These are phyloP conservation scores for Danaus melanippus DNA, from an alignment of 1,140 invertebrate genomes.

Conservation along the genomic window DNA sequence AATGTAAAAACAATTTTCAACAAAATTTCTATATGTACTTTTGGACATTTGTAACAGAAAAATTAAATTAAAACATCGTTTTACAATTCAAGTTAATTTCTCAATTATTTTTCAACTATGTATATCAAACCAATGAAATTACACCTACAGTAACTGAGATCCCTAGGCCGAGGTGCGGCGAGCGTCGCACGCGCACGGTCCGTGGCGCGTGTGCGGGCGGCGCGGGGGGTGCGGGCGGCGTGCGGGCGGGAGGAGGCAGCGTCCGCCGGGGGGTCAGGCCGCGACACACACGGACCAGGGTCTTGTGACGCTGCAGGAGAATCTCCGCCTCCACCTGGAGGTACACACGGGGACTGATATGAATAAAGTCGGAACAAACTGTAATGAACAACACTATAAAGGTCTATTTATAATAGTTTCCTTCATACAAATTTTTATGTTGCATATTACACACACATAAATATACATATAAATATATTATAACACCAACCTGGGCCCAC, in stretches of 20 bases:
- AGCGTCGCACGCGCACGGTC: conserved; percentile 76
- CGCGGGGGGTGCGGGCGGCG: conserved; percentile 43
- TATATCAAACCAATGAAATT: background rate
- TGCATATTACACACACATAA: too few relatives aligned
- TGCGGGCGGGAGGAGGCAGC: conserved; percentile 18
- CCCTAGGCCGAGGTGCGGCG: conserved; percentile 82
- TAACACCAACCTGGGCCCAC: conserved; percentile 76
- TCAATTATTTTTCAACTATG: too few relatives aligned
- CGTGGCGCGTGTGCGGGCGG: conserved; percentile 71
- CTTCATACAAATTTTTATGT: too few relatives aligned
- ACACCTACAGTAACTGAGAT: conserved; percentile 84
- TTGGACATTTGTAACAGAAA: too few relatives aligned
- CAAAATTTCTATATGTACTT: too few relatives aligned
- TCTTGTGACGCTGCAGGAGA: conserved; percentile 87
- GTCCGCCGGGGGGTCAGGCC: conserved; percentile 41
- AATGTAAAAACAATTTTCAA: too few relatives aligned
- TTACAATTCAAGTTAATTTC: too few relatives aligned
- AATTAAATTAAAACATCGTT: too few relatives aligned
- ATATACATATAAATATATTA: too few relatives aligned
- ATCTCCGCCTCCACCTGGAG: conserved; percentile 89
- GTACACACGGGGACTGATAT: background rate
- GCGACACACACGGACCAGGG: conserved; percentile 76
- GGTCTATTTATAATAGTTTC: too few relatives aligned
- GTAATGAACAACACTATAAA: background rate
- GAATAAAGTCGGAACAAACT: too few relatives aligned